phyloP scores from a whole-genome alignment of 2,888 invertebrate genomes.

The Andrena bucephala region DNA sequence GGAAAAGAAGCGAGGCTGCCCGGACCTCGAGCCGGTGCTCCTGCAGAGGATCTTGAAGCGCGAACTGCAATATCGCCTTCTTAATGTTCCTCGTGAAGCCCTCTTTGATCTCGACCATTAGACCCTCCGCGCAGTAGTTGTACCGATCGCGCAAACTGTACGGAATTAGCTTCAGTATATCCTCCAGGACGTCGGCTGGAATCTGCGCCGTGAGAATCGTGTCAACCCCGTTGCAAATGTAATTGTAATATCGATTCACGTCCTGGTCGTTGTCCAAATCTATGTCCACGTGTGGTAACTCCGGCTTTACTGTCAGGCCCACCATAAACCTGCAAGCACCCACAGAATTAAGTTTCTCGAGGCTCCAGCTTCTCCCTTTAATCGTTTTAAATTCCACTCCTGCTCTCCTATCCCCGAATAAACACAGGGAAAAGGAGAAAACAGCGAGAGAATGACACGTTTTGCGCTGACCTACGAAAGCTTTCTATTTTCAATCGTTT shows the following conservation, averaged over 20 bases:
- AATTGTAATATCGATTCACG: conserved; percentile 93
- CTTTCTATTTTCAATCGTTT: conserved; percentile 51
- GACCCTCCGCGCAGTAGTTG: conserved; percentile 86
- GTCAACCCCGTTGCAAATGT: conserved; percentile 95
- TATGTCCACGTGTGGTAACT: conserved; percentile 85
- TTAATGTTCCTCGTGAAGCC: conserved; percentile 95
- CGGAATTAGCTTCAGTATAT: conserved; percentile 89
- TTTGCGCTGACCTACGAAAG: conserved; percentile 62
- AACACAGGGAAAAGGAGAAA: background rate
- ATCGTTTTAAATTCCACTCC: background rate
- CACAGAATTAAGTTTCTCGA: background rate
- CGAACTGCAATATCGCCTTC: conserved; percentile 96
- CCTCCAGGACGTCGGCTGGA: conserved; percentile 89
- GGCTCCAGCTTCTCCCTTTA: background rate
- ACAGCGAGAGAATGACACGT: background rate
- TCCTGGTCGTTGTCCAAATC: conserved; percentile 88
- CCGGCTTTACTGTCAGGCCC: conserved; percentile 89
- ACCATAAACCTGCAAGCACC: conserved; percentile 88
- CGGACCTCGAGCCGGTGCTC: conserved; percentile 40
- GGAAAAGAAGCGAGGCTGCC: background rate
- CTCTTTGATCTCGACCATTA: conserved; percentile 92
- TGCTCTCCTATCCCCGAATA: background rate
- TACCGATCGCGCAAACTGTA: conserved; percentile 87
- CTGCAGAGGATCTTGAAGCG: conserved; percentile 88
- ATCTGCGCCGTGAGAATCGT: conserved; percentile 95